These are phyloP conservation scores for Mohoua ochrocephala DNA, from an alignment of 2,113 vertebrate species.

Conservation along the genomic window DNA sequence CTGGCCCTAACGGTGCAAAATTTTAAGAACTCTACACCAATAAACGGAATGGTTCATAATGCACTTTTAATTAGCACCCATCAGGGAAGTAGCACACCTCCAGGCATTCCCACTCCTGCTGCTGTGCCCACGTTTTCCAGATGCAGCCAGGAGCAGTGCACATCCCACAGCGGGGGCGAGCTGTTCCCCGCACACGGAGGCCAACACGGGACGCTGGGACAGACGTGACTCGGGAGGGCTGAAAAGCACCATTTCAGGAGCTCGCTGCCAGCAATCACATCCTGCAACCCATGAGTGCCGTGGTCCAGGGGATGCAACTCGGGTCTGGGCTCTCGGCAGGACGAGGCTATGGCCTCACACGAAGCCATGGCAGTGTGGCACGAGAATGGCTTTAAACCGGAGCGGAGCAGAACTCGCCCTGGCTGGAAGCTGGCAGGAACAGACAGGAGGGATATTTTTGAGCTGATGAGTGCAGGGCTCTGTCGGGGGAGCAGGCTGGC, in stretches of 20 bases:
- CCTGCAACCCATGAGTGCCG: background rate
- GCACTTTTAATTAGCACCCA: background rate
- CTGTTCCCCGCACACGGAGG: fast-evolving
- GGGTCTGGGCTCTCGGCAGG: background rate
- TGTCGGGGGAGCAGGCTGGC: background rate
- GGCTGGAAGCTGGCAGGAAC: background rate
- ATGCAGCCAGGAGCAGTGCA: fast-evolving
- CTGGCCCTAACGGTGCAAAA: background rate
- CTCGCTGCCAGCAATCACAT: background rate
- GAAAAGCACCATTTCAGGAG: background rate
- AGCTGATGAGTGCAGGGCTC: background rate
- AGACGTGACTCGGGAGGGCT: fast-evolving
- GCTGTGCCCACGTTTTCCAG: fast-evolving
- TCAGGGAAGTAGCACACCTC: background rate
- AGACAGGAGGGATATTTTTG: background rate
- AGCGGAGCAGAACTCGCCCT: background rate
- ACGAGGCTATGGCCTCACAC: fast-evolving
- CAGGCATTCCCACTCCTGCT: background rate
- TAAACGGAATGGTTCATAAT: background rate
- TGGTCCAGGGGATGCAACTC: background rate
- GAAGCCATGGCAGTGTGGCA: background rate
- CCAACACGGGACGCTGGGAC: fast-evolving
- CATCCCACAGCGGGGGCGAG: background rate
- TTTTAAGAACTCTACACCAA: background rate
- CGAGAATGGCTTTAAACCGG: background rate